These are phyloP conservation scores for Dasypus novemcinctus DNA, from an alignment of 2,113 vertebrate genomes.

Conservation along the genomic window DNA sequence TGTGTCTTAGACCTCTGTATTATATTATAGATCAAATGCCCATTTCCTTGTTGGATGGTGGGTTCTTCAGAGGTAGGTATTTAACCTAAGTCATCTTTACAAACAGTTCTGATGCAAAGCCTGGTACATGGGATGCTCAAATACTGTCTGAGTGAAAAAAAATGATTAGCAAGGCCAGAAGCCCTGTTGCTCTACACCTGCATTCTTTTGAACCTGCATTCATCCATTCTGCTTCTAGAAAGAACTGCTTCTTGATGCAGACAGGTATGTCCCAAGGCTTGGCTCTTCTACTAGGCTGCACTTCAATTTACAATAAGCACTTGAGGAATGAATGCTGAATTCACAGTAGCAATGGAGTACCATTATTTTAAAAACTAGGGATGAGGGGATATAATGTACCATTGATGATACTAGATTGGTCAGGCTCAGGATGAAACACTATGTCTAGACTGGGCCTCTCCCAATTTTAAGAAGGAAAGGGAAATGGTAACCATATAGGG, in stretches of 20 bases:
- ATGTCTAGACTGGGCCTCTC: not conserved
- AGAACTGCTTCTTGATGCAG: not conserved
- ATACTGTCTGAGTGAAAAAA: not conserved
- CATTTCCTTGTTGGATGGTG: not conserved
- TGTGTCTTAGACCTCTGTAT: not conserved
- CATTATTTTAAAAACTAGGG: not conserved
- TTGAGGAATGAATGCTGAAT: not conserved
- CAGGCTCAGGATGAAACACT: not conserved
- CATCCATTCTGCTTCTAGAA: not conserved
- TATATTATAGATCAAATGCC: not conserved
- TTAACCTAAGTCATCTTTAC: not conserved
- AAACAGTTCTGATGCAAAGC: not conserved
- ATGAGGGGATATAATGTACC: not conserved
- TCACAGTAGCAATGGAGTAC: not conserved
- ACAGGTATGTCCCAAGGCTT: not conserved
- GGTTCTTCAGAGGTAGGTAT: not conserved
- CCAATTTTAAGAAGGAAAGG: not conserved
- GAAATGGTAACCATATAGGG: not conserved
- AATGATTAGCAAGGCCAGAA: not conserved
- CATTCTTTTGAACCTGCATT: not conserved
- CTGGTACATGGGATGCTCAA: not conserved
- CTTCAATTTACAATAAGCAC: not conserved
- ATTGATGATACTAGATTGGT: not conserved
- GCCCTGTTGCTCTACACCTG: not conserved
- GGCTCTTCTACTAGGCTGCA: not conserved